Evolutionary conservation across 2,113 vertebrate species (phyloP).

Genomic region (Chamaetylas fuelleborni): DNA sequence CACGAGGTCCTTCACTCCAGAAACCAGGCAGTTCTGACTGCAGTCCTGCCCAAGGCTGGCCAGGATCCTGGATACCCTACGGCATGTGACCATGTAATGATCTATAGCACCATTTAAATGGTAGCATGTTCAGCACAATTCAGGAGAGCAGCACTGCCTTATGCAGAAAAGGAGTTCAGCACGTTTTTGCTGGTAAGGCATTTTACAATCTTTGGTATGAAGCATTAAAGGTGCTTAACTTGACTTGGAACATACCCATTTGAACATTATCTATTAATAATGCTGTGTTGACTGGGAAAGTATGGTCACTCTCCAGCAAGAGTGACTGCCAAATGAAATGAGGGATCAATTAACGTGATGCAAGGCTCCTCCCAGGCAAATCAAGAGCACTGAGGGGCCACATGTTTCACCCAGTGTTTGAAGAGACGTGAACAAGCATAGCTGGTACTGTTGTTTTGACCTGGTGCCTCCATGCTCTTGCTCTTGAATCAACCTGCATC

Average conservation of each 20-base stretch:
- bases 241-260: not conserved
- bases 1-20: not conserved
- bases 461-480: not conserved
- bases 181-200: not conserved
- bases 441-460: not conserved
- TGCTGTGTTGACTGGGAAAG: not conserved
- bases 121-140: not conserved
- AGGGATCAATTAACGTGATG: accelerated
- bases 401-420: not conserved
- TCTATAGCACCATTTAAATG: not conserved
- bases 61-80: not conserved
- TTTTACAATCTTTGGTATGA: not conserved
- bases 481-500: not conserved
- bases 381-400: accelerated
- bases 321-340: not conserved
- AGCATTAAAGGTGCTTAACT: not conserved
- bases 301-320: not conserved
- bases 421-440: not conserved
- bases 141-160: not conserved
- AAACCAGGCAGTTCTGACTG: not conserved
- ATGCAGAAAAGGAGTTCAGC: not conserved
- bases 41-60: not conserved
- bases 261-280: not conserved
- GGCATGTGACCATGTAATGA: not conserved
- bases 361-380: not conserved